Evolutionary conservation across 2,888 invertebrate species (phyloP), one percentile per base, ranked within the genome.

Genomic region (Deilephila elpenor): DNA sequence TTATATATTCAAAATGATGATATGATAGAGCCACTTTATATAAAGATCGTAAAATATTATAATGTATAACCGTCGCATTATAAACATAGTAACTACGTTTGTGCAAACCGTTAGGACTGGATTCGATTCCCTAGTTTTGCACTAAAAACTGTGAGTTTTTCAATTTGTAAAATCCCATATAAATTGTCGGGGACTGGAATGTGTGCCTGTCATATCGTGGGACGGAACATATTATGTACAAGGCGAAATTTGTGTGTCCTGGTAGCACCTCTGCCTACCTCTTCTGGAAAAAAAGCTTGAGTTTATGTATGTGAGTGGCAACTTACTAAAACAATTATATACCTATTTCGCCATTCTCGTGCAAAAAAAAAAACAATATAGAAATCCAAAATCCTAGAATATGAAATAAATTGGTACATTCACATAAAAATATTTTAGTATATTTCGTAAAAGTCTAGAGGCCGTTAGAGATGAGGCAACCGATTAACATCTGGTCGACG

Each of bases 31-130:
- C 76, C 76, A 76, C 76, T 72, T 60, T 75, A 71, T 73, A 62
- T 59, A 32, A 19, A 73, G 71, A 70, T 78, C 76, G 80, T 82
- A 79, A 80, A 84, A 81, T 82, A 80, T 80, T 80, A 74, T 80
- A 82, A 82, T 82, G 75, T 80, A 81, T 79, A 80, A 80, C 83
- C 82, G 83, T 82, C 75, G 78, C 76, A 79, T 78, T 74, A 77
- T 76, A 74, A 73, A 74, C 73, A 77, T 75, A 80, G 77, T 79
- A 74, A 79, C 73, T 34, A 34, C 53, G 17, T 37, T 29, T 37
- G 14, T 44, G 44, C 44, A 44, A 44, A 44, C 11, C 11, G 8
- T 44, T 44, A 44, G 11, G 44, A 8, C 44, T 44, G 44, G 75
- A 71, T 74, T 74, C 34, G 44, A 72, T 53, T 87, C 86, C 80